These are phyloP conservation scores for Drosophila ustulata DNA, from an alignment of 2,888 invertebrate species.

Conservation along the genomic window DNA sequence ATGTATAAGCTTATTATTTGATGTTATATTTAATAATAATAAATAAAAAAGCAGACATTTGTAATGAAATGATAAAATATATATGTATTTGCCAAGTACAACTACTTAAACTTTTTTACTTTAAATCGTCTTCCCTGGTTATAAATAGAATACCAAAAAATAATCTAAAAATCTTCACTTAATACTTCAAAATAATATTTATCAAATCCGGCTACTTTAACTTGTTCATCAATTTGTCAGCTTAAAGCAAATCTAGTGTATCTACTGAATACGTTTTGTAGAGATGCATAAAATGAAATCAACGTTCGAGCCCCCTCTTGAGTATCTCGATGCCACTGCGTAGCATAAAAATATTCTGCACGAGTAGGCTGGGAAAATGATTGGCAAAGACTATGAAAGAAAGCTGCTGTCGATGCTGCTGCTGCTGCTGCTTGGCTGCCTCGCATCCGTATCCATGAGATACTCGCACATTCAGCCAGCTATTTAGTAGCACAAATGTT, in stretches of 20 bases:
- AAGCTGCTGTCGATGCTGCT: constrained; percentile 37
- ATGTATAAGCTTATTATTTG: too few species aligned
- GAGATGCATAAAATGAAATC: neutral
- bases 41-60: too few species aligned
- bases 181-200: neutral
- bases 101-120: too few species aligned
- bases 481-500: constrained; percentile 75
- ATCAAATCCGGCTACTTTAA: neutral
- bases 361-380: constrained; percentile 49
- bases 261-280: neutral
- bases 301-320: neutral
- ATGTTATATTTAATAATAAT: too few species aligned
- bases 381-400: constrained; percentile 53
- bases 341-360: constrained; percentile 22
- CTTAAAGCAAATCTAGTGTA: neutral
- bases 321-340: constrained; percentile 15
- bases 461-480: constrained; percentile 55
- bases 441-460: constrained; percentile 72
- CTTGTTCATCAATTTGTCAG: neutral
- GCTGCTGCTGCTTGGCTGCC: constrained; percentile 9
- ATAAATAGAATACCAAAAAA: neutral
- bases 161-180: neutral
- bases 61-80: too few species aligned
- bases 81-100: too few species aligned
- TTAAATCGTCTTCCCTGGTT: too few species aligned